Evolutionary conservation across 2,888 invertebrate species (phyloP).

Genomic region (Hyalella azteca): DNA sequence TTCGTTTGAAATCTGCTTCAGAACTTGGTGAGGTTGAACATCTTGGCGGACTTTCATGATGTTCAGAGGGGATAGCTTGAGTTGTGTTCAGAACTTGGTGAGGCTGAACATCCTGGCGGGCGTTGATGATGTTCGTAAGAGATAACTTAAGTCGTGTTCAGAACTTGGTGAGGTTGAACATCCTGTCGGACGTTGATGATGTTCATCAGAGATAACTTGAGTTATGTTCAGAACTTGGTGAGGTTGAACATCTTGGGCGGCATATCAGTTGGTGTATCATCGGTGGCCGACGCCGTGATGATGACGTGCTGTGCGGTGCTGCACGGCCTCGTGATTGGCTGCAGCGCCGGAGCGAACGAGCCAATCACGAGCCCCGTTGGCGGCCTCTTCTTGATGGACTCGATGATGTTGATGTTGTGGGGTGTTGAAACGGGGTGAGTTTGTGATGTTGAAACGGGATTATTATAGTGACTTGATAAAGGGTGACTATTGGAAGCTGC

Average conservation of each 20-base stretch:
- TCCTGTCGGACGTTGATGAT: too few relatives aligned
- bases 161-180: conserved; percentile 12
- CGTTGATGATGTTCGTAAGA: too few relatives aligned
- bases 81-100: too few relatives aligned
- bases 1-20: too few relatives aligned
- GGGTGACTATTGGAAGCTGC: neutral
- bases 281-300: neutral
- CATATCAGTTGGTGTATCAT: conserved; percentile 2
- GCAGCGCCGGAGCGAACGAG: conserved; percentile 38
- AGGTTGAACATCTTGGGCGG: conserved; percentile 19
- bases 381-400: conserved; percentile 3
- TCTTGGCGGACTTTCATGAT: too few relatives aligned
- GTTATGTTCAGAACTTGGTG: conserved; percentile 15
- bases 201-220: too few relatives aligned
- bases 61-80: too few relatives aligned
- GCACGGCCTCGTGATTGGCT: conserved; percentile 43
- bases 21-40: too few relatives aligned
- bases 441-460: too few relatives aligned
- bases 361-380: neutral
- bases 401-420: conserved; percentile 13
- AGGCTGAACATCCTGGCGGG: too few relatives aligned
- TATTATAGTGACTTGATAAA: too few relatives aligned
- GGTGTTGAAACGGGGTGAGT: neutral
- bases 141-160: too few relatives aligned
- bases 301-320: conserved; percentile 42